These are phyloP conservation scores for Schizopygopsis malacanthus DNA, from an alignment of 2,797 vertebrate species.

Conservation along the genomic window DNA sequence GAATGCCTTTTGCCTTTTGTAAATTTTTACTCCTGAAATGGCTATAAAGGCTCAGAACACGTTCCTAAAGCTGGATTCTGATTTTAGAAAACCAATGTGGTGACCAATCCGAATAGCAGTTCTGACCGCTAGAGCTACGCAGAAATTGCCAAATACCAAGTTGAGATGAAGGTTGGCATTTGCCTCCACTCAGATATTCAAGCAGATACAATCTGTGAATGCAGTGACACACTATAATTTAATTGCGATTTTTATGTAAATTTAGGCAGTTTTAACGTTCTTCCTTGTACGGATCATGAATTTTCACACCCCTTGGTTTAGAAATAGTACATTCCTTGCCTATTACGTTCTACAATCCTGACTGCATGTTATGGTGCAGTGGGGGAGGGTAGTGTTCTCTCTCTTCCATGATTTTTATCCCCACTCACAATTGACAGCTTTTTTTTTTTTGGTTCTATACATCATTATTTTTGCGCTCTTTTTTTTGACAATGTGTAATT, in stretches of 20 bases:
- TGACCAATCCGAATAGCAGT: not conserved
- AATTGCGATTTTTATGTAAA: not conserved
- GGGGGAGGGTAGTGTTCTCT: not conserved
- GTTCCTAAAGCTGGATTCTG: not conserved
- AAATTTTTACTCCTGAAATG: not conserved
- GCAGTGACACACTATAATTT: not conserved
- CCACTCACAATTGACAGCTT: not conserved
- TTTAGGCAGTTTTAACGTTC: not conserved
- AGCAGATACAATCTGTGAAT: not conserved
- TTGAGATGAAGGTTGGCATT: not conserved
- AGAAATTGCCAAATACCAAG: not conserved
- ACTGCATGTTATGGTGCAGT: not conserved
- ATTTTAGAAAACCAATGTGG: not conserved
- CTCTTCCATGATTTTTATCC: not conserved
- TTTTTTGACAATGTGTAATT: not conserved
- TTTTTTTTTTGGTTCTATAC: not conserved
- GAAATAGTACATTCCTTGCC: constrained; percentile 16
- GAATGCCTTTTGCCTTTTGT: not conserved
- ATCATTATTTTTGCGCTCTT: not conserved
- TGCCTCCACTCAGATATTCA: not conserved
- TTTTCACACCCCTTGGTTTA: constrained; percentile 6
- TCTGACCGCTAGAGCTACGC: not conserved
- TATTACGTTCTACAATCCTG: not conserved
- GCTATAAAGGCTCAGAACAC: not conserved
- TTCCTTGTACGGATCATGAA: not conserved